These are phyloP conservation scores for Spheniscus humboldti DNA, from an alignment of 2,797 vertebrate genomes.

Conservation along the genomic window DNA sequence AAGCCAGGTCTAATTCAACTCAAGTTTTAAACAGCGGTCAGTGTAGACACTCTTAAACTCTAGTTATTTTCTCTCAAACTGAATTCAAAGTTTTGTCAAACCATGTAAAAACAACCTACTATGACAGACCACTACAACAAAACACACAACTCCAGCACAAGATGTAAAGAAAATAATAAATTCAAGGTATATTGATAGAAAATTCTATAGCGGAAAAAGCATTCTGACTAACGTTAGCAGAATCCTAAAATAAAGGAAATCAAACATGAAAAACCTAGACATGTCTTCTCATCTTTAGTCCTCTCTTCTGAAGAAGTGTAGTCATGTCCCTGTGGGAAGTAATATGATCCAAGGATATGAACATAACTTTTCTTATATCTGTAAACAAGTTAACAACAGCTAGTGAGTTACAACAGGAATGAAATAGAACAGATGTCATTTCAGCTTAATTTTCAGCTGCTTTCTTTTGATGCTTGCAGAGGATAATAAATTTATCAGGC, in stretches of 20 bases:
- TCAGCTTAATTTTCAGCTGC: slow-evolving; percentile 45
- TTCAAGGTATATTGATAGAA: not conserved
- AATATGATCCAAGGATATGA: slow-evolving; percentile 5
- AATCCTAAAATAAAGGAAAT: not conserved
- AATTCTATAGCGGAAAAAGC: not conserved
- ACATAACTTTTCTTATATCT: slow-evolving; percentile 11
- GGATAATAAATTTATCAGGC: slow-evolving; percentile 41
- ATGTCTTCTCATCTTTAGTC: not conserved
- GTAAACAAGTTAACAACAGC: slow-evolving; percentile 41
- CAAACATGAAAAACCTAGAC: not conserved
- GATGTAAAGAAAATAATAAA: not conserved
- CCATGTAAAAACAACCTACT: not conserved
- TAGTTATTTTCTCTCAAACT: not conserved
- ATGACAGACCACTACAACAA: not conserved
- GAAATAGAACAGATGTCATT: slow-evolving; percentile 10
- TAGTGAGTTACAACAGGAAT: not conserved
- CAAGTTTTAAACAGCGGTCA: not conserved
- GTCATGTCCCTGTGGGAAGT: not conserved
- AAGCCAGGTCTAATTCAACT: not conserved
- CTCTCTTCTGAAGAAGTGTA: not conserved
- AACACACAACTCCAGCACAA: not conserved
- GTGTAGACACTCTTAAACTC: not conserved
- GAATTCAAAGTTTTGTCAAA: not conserved
- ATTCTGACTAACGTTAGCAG: not conserved
- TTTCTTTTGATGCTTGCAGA: slow-evolving; percentile 21